Percentiles rank a stretch among this genome's conserved stretches.
Evolutionary conservation across 2,113 vertebrate genomes (phyloP).

Genomic region (Bagarius yarrelli): DNA sequence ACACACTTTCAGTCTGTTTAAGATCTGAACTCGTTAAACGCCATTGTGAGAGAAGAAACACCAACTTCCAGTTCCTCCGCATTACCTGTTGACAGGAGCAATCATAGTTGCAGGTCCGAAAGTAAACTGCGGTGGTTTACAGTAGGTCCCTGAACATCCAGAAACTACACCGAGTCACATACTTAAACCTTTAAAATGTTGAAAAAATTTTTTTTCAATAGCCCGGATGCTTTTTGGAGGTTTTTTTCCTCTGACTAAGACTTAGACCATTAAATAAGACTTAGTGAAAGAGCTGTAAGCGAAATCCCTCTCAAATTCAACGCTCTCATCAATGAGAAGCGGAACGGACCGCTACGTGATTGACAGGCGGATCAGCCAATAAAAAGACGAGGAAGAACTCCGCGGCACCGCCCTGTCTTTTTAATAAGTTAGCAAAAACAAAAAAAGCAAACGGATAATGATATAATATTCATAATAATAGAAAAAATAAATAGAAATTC

Average conservation of each 20-base stretch:
- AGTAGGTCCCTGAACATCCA: background rate
- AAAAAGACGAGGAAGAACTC: background rate
- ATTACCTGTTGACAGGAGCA: slow-evolving; percentile 46
- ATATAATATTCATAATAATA: background rate
- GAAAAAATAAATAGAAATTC: background rate
- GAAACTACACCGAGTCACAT: background rate
- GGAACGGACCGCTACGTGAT: background rate
- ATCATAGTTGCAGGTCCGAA: slow-evolving; percentile 9
- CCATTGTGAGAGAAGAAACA: background rate
- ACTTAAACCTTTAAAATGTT: background rate
- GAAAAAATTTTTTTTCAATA: too few species aligned
- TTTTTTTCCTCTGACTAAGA: background rate
- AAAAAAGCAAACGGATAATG: too few species aligned
- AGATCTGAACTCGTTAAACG: background rate
- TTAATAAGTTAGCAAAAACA: background rate
- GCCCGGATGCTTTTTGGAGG: background rate
- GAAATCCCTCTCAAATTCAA: background rate
- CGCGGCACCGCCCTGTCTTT: background rate
- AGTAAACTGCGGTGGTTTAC: slow-evolving; percentile 4
- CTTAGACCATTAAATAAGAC: background rate
- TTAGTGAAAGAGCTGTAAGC: background rate
- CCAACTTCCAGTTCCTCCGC: background rate
- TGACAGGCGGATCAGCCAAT: slow-evolving; percentile 6
- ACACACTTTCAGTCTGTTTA: slow-evolving; percentile 10
- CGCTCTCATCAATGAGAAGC: slow-evolving; percentile 12